Percentiles rank a stretch among this genome's conserved stretches.
phyloP scores from a whole-genome alignment of 2,113 vertebrate genomes.

The Periophthalmus modestus region DNA sequence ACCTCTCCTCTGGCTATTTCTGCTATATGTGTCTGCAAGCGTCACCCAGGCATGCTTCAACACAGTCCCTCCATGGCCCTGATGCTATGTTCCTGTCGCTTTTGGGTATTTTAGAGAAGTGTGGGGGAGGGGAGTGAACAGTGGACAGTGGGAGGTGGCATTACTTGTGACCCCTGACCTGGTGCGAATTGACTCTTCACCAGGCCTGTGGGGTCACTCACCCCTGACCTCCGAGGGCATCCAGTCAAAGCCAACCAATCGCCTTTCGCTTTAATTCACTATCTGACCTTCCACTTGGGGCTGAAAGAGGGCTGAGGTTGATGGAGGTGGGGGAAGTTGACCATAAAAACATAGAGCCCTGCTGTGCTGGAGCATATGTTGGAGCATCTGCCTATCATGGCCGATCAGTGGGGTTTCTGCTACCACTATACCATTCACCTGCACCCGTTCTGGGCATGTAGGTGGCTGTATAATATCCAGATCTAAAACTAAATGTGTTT shows the following conservation, averaged over 20 bases:
- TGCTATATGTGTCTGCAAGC: constrained; percentile 32
- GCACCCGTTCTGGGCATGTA: constrained; percentile 14
- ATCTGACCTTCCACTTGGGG: constrained; percentile 21
- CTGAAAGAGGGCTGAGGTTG: constrained; percentile 23
- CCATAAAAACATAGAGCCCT: constrained; percentile 62
- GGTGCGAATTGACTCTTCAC: constrained; percentile 76
- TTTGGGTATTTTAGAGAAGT: neutral
- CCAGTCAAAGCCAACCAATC: constrained; percentile 70
- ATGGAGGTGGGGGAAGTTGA: constrained; percentile 34
- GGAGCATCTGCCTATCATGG: constrained; percentile 52
- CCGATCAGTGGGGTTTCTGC: constrained; percentile 55
- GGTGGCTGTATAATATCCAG: constrained; percentile 6
- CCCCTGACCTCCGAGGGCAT: constrained; percentile 65
- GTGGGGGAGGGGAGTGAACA: neutral
- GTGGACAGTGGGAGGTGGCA: constrained; percentile 16
- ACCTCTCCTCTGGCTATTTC: constrained; percentile 40
- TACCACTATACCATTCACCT: constrained; percentile 26
- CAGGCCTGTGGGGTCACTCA: constrained; percentile 67
- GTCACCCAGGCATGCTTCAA: constrained; percentile 38
- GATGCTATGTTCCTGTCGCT: constrained; percentile 40
- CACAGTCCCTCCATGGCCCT: constrained; percentile 45
- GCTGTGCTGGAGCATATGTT: constrained; percentile 68
- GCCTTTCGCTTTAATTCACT: constrained; percentile 60
- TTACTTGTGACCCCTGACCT: constrained; percentile 66
- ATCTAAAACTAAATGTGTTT: neutral